These are phyloP conservation scores for Nephrotoma appendiculata DNA, from an alignment of 2,888 invertebrate genomes.

Conservation along the genomic window DNA sequence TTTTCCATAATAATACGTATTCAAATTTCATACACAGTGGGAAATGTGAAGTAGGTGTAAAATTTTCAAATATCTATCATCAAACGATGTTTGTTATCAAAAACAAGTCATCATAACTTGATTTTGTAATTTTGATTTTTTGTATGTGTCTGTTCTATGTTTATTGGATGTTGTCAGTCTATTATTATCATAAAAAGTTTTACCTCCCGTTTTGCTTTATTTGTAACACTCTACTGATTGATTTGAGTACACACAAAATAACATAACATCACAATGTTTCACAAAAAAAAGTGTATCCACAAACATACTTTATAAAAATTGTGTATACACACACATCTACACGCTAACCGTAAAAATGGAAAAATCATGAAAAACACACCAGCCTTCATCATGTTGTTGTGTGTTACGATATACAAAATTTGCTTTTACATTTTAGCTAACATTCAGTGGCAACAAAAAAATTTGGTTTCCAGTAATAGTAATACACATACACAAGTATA, in stretches of 20 bases:
- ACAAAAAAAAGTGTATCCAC: neutral
- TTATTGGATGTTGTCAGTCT: neutral
- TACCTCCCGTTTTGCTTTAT: neutral
- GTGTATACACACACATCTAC: neutral
- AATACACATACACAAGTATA: neutral
- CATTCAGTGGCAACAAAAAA: neutral
- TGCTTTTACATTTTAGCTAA: neutral
- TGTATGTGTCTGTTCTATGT: neutral
- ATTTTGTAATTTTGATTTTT: neutral
- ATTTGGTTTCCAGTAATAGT: neutral
- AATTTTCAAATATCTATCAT: neutral
- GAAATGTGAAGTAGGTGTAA: neutral
- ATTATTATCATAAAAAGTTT: neutral
- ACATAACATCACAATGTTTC: neutral
- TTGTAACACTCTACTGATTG: neutral
- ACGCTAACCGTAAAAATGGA: neutral
- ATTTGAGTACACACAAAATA: neutral
- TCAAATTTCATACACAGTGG: neutral
- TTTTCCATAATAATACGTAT: neutral
- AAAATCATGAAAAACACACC: neutral
- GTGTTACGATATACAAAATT: neutral
- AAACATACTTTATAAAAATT: neutral
- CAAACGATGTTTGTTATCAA: neutral
- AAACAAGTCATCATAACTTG: neutral
- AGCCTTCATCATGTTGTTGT: neutral